Evolutionary conservation across 2,113 vertebrate genomes (phyloP).

Genomic region (Holacanthus passer): DNA sequence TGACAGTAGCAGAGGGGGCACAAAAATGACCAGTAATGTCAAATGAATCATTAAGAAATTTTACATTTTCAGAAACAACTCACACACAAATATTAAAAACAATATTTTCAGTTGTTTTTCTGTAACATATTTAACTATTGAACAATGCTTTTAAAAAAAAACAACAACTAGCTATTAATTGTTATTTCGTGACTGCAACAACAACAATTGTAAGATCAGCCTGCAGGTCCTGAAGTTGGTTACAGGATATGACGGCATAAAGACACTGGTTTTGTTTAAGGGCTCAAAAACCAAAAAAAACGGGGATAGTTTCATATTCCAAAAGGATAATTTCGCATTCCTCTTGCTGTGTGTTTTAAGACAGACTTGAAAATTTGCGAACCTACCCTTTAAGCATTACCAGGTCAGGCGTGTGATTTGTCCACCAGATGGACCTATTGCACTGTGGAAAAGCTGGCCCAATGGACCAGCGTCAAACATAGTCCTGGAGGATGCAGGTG

Average conservation of each 20-base stretch:
- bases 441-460: slow-evolving; percentile 7
- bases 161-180: not conserved
- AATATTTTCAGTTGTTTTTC: too few species aligned
- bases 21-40: not conserved
- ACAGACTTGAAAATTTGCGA: not conserved
- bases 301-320: too few species aligned
- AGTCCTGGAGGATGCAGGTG: not conserved
- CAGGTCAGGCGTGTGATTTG: slow-evolving; percentile 8
- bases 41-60: not conserved
- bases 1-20: too few species aligned
- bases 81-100: not conserved
- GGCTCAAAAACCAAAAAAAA: too few species aligned
- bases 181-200: too few species aligned
- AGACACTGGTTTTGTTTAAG: too few species aligned
- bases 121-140: too few species aligned
- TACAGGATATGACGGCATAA: too few species aligned
- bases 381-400: not conserved
- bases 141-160: too few species aligned
- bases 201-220: too few species aligned
- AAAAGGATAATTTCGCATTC: too few species aligned
- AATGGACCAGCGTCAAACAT: slow-evolving; percentile 1
- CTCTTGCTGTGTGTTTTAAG: not conserved
- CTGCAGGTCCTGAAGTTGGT: too few species aligned
- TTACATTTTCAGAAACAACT: not conserved
- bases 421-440: slow-evolving; percentile 74